phyloP scores from a whole-genome alignment of 2,888 invertebrate genomes.

The Pollenia amentaria region DNA sequence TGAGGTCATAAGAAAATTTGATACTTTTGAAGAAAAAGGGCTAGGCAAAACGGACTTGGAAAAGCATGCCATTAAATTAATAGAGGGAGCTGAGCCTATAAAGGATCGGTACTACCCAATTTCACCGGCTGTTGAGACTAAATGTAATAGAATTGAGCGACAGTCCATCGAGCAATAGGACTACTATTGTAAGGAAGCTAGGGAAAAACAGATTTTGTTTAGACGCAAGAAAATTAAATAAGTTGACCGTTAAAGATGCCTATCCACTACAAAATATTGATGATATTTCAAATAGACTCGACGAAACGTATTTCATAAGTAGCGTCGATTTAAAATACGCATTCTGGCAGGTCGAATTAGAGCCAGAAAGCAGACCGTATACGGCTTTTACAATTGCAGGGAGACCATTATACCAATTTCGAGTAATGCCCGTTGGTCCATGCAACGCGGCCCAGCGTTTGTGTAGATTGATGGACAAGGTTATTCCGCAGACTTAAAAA shows the following conservation, averaged over 20 bases:
- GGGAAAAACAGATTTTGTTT: not conserved
- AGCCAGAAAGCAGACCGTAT: too few species aligned
- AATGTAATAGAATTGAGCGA: too few species aligned
- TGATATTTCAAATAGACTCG: too few species aligned
- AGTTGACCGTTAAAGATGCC: not conserved
- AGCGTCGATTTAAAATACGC: not conserved
- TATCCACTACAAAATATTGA: too few species aligned
- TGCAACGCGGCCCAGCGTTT: constrained; percentile 1
- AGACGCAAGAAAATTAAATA: not conserved
- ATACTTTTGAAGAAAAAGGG: too few species aligned
- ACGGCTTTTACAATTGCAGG: too few species aligned
- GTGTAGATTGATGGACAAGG: not conserved
- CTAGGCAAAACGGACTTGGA: too few species aligned
- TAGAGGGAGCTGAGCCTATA: too few species aligned
- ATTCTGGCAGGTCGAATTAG: not conserved
- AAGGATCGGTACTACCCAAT: not conserved
- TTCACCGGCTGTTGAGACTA: too few species aligned
- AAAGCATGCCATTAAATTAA: too few species aligned
- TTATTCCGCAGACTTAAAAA: not conserved
- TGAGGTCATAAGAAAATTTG: too few species aligned
- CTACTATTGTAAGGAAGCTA: not conserved
- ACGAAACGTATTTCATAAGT: not conserved
- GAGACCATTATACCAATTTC: not conserved
- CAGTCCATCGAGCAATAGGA: not conserved
- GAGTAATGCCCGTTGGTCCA: not conserved